Evolutionary conservation across 2,113 vertebrate species (phyloP), one percentile per base, ranked within the genome.

Genomic region (Delphinapterus leucas): DNA sequence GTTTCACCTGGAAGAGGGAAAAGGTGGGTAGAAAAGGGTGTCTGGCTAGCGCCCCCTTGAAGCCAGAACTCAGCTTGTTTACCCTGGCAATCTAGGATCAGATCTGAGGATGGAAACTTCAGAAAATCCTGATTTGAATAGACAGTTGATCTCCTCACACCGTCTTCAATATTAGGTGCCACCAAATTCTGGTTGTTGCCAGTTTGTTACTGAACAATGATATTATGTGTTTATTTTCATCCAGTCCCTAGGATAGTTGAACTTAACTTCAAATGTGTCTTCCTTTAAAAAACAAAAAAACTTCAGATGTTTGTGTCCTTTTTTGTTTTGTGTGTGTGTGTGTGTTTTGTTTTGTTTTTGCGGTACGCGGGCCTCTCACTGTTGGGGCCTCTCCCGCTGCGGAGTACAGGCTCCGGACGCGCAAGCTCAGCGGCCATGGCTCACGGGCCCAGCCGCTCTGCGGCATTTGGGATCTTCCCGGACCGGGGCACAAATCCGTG

Each of bases 121-220:
- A 95, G 86, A 44, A 95, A 76, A 80, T 89, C n/a, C 70, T 76
- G 23, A 87, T 95, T 71, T 82, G 80, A 70, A 93, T 71, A 83
- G 11, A 88, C 20, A 84, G 49, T 33, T 49, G 31, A 77, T 83
- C n/a, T 67, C 28, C 81, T 49, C 55, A 82, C 7, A 65, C 17
- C 8, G 49, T 81, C 53, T 70, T 91, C 31, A 71, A 1, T 71
- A 65, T 82, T 63, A 58, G 77, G 36, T 89, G 71, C 49, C 33
- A 76, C 41, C 20, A 73, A 83, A 87, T 77, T 83, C 58, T 93
- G 70, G 31, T 31, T 65, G 28, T 68, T 96, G 65, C 26, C 11
- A 49, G 31, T 89, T 88, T 93, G 49, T 88, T 95, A 49, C 7
- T 80, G 81, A 83, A 38, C 25, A 74, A 10, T 47, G 25, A 12